These are phyloP conservation scores for Pagetopsis macropterus DNA, from an alignment of 2,797 vertebrate species.

Conservation along the genomic window DNA sequence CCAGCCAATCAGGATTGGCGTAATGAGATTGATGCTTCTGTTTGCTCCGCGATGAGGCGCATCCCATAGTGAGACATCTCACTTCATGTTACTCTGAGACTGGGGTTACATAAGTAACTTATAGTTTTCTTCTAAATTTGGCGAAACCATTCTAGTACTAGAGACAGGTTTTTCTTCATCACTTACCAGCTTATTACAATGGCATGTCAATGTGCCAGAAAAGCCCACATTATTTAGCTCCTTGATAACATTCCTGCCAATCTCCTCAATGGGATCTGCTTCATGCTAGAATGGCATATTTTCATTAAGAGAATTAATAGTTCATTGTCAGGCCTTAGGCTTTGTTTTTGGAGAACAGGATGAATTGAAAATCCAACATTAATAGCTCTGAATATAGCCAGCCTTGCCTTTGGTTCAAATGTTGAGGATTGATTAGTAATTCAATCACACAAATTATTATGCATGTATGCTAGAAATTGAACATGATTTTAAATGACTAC, in stretches of 20 bases:
- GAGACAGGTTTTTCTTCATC: neutral
- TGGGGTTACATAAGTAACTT: too few relatives aligned
- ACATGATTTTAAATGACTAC: slow-evolving; percentile 13
- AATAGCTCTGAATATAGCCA: slow-evolving; percentile 20
- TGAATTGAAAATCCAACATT: slow-evolving; percentile 39
- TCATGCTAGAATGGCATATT: neutral
- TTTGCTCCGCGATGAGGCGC: too few relatives aligned
- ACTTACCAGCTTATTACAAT: neutral
- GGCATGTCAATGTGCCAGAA: neutral
- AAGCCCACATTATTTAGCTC: neutral
- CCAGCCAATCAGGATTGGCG: too few relatives aligned
- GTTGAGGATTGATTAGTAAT: slow-evolving; percentile 8
- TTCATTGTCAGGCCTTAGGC: slow-evolving; percentile 13
- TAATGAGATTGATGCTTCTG: too few relatives aligned
- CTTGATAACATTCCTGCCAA: neutral
- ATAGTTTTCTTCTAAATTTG: too few relatives aligned
- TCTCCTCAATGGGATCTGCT: too few relatives aligned
- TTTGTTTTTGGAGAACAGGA: slow-evolving; percentile 35
- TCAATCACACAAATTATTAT: slow-evolving; percentile 18
- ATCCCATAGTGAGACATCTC: too few relatives aligned
- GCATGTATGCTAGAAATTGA: slow-evolving; percentile 30
- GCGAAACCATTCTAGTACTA: too few relatives aligned
- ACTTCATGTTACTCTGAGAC: too few relatives aligned
- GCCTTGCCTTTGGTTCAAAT: slow-evolving; percentile 19
- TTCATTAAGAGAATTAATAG: slow-evolving; percentile 20